Base-by-base conservation (phyloP, 2,888 invertebrate species). In the Lamproptera curius region DNA sequence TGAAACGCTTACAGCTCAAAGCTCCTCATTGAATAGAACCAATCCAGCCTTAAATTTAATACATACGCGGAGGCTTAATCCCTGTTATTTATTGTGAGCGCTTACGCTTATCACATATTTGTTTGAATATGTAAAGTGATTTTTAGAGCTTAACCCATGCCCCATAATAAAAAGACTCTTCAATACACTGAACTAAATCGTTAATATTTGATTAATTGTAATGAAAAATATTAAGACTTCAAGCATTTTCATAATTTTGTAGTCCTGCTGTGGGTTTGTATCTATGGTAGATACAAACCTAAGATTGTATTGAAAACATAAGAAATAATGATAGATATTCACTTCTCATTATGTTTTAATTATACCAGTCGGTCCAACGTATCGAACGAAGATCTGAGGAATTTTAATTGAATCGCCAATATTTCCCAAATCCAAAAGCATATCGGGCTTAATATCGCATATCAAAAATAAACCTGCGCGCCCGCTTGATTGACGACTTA, bases 401-500 rank as follows among this genome's bases (percentile, higher is more conserved):
- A 76, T 76, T 74, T 76, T 73, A 77, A 81, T 78, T 74, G 72
- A 73, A 69, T 67, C 71, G n/a, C 67, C 72, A 72, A 76, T 73
- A 74, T 71, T 61, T 60, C 58, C 68, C 58, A 70, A 70, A 72
- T 61, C 63, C 55, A 62, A 66, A 69, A 70, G 74, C 70, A 73
- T 68, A 66, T 67, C 62, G 66, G 53, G 54, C 53, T 56, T 59
- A 64, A 65, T 61, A 59, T 55, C 63, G 59, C 66, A 64, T 67
- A 69, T 67, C 63, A 63, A 62, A 59, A 65, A 61, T 62, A 61
- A 50, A 42, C 57, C 63, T 61, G 60, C 58, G 54, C n/a, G n/a
- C n/a, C 52, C 58, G 55, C 58, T 75, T 83, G 85, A 85, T 83
- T 80, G 79, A 85, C 79, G 82, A 80, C 62, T 65, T 57, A 51